Base-by-base conservation (phyloP, 2,888 invertebrate species). In the Portevinia maculata region DNA sequence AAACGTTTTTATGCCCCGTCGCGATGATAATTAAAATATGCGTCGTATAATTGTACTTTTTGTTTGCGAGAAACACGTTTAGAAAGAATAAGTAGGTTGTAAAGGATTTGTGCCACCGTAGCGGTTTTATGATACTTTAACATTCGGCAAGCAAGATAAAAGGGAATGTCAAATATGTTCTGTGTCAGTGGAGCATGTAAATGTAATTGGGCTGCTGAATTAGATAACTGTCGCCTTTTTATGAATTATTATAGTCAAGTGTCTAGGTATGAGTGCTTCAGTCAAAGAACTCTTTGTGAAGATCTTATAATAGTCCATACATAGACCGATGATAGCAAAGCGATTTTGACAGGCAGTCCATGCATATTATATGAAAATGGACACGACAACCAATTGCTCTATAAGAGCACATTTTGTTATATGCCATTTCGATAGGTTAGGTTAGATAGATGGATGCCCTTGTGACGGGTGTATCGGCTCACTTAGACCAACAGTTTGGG, bases 1-100 rank as follows among this genome's bases (percentile, higher is more conserved):
- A 71, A 79, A 48, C 13, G 34, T 19, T 65, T 52, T 53, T 60
- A 65, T 55, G 41, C 32, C 60, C 24, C 44, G 19, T 50, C 19
- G 62, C 34, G 19, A 41, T 13, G 48, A 46, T 37, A 65, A 73
- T 67, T 73, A 55, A 73, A 60, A 48, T 48, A 53, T 48, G 39
- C 37, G 37, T 70, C 41, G 32, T 30, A 64, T 50, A 71, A 59
- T 79, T 73, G 73, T 55, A 19, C 32, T 48, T 65, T 44, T 59
- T 41, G 1, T n/a, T 19, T 65, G 30, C 52, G 57, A 17, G 41
- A 21, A 57, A 57, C 50, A 44, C 8, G 24, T 8, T n/a, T 71
- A 37, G 50, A 19, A 37, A 21, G 37, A 9, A 7, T 24, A 34
- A 62, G 62, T 62, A 53, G 53, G 53, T 48, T 62, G 24, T 34